phyloP scores from a whole-genome alignment of 1,140 invertebrate genomes.

The Brachionus manjavacas region DNA sequence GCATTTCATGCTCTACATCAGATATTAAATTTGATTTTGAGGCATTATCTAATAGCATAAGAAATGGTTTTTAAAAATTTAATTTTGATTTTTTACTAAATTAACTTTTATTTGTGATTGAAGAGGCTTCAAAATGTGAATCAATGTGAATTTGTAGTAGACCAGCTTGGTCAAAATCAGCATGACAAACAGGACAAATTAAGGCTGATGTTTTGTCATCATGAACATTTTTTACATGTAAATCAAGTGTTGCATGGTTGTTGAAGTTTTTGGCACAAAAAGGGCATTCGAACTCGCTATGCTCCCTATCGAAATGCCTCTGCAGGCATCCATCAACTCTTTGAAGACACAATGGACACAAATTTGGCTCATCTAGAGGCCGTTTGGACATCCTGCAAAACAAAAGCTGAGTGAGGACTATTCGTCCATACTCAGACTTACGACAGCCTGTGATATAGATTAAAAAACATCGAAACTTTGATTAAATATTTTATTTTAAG shows the following conservation, averaged over 20 bases:
- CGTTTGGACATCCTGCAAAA: not conserved
- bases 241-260: not conserved
- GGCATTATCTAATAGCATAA: not conserved
- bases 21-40: not conserved
- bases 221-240: not conserved
- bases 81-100: too few relatives aligned
- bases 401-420: not conserved
- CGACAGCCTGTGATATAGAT: not conserved
- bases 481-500: conserved; percentile 32
- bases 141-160: not conserved
- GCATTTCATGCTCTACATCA: not conserved
- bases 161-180: not conserved
- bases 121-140: not conserved
- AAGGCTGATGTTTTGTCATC: not conserved
- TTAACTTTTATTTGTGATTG: not conserved
- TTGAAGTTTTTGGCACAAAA: not conserved
- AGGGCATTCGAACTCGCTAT: not conserved
- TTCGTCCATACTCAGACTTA: not conserved
- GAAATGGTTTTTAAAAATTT: too few relatives aligned
- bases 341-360: conserved; percentile 19
- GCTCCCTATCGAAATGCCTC: not conserved
- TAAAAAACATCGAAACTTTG: not conserved
- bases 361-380: not conserved
- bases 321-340: not conserved
- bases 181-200: not conserved